These are phyloP conservation scores for Crotalus viridis DNA, from an alignment of 2,113 vertebrate species.

Conservation along the genomic window DNA sequence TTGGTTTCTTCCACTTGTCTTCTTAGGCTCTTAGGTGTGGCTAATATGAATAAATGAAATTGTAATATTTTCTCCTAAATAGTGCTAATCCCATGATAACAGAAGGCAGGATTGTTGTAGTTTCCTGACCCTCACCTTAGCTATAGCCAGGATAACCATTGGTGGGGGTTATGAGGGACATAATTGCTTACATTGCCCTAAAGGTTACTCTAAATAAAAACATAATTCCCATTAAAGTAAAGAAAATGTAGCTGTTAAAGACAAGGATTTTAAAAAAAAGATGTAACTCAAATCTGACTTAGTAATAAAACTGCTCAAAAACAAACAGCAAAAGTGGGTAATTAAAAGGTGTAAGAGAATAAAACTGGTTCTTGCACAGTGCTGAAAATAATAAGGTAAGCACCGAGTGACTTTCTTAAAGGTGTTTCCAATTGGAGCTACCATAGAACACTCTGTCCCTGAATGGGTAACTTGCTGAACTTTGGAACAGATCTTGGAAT, in stretches of 20 bases:
- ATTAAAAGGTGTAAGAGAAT: background rate
- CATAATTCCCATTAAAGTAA: background rate
- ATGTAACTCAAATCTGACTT: background rate
- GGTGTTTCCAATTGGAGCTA: background rate
- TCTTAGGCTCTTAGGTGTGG: background rate
- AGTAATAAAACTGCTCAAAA: background rate
- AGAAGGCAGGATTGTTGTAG: background rate
- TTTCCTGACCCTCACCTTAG: background rate
- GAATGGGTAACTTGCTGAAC: background rate
- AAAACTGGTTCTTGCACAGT: background rate
- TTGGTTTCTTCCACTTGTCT: background rate
- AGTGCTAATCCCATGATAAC: background rate
- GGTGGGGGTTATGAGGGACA: background rate
- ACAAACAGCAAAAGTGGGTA: background rate
- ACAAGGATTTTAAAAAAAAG: background rate
- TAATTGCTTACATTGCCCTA: background rate
- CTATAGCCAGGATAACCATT: background rate
- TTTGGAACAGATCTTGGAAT: background rate
- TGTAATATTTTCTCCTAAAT: background rate
- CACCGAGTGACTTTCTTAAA: background rate
- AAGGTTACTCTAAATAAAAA: background rate
- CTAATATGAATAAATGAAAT: background rate
- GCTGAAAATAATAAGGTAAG: background rate
- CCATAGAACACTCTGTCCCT: background rate
- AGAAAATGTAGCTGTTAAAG: background rate